These are phyloP conservation scores for Tanytarsus gracilentus DNA, from an alignment of 2,888 invertebrate genomes.

Conservation along the genomic window DNA sequence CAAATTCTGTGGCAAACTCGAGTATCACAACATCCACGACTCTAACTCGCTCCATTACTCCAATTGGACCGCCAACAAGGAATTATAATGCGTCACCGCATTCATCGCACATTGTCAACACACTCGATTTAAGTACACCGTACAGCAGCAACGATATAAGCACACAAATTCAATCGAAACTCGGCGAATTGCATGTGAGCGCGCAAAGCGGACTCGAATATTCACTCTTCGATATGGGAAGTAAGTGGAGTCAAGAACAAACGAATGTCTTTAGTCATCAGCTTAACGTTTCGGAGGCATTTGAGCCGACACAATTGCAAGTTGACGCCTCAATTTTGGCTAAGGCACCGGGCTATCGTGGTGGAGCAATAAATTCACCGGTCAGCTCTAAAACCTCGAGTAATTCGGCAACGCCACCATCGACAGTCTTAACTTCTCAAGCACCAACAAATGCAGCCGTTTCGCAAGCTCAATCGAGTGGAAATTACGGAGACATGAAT, in stretches of 20 bases:
- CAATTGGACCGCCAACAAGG: constrained; percentile 38
- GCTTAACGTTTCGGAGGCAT: background rate
- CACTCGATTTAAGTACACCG: constrained; percentile 22
- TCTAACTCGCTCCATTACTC: constrained; percentile 38
- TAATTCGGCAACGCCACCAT: constrained; percentile 48
- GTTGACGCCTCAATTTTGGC: constrained; percentile 78
- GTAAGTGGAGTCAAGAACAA: constrained; percentile 48
- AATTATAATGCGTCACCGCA: constrained; percentile 33
- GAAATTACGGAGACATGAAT: constrained; percentile 40
- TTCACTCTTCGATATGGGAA: constrained; percentile 73
- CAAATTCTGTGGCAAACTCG: constrained; percentile 28
- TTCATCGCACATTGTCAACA: constrained; percentile 26
- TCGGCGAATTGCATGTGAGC: constrained; percentile 19
- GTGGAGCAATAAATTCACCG: constrained; percentile 67
- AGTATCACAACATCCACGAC: constrained; percentile 28
- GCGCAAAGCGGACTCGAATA: constrained; percentile 52
- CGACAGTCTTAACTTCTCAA: constrained; percentile 28
- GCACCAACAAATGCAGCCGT: constrained; percentile 29
- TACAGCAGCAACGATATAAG: constrained; percentile 6
- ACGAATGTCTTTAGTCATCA: constrained; percentile 41
- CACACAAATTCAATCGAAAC: constrained; percentile 24
- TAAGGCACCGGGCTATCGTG: constrained; percentile 89
- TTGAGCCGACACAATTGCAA: constrained; percentile 38
- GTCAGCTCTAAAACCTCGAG: constrained; percentile 54
- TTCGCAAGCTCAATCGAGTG: constrained; percentile 34